Evolutionary conservation across 1,140 invertebrate genomes (phyloP).

Genomic region (Aphaenogaster rudis): DNA sequence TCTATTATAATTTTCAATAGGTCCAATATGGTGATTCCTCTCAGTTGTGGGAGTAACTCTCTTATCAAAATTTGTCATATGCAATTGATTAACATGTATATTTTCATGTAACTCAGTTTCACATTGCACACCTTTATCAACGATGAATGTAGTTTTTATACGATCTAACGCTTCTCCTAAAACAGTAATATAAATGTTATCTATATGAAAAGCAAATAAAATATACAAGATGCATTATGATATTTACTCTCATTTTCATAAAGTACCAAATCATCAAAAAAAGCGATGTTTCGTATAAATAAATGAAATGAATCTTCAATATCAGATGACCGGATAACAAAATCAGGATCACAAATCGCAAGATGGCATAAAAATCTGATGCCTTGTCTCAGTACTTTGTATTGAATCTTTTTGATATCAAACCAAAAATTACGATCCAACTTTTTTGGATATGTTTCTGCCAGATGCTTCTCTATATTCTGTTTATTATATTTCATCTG

Average conservation of each 20-base stretch:
- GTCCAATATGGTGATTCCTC: background rate
- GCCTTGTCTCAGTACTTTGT: slow-evolving; percentile 78
- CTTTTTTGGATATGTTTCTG: slow-evolving; percentile 47
- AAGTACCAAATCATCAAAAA: slow-evolving; percentile 76
- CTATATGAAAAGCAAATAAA: slow-evolving; percentile 10
- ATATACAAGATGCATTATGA: slow-evolving; percentile 25
- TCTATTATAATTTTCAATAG: slow-evolving; percentile 38
- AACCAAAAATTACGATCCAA: slow-evolving; percentile 75
- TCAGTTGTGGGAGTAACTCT: slow-evolving; percentile 21
- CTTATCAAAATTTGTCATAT: slow-evolving; percentile 61
- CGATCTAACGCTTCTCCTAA: slow-evolving; percentile 69
- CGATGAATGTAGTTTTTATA: slow-evolving; percentile 69
- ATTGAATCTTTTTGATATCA: slow-evolving; percentile 74
- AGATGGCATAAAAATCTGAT: slow-evolving; percentile 82
- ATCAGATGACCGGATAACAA: slow-evolving; percentile 77
- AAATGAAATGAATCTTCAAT: slow-evolving; percentile 80
- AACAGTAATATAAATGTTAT: slow-evolving; percentile 18
- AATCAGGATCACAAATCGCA: slow-evolving; percentile 79
- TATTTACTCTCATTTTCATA: slow-evolving; percentile 81
- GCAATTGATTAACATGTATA: background rate
- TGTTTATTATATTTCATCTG: background rate
- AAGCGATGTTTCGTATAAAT: slow-evolving; percentile 78
- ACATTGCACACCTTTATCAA: slow-evolving; percentile 54
- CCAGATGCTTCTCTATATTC: slow-evolving; percentile 26
- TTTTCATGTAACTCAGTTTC: slow-evolving; percentile 17